These are phyloP conservation scores for Dasypolia templi DNA, from an alignment of 2,888 invertebrate species.

Conservation along the genomic window DNA sequence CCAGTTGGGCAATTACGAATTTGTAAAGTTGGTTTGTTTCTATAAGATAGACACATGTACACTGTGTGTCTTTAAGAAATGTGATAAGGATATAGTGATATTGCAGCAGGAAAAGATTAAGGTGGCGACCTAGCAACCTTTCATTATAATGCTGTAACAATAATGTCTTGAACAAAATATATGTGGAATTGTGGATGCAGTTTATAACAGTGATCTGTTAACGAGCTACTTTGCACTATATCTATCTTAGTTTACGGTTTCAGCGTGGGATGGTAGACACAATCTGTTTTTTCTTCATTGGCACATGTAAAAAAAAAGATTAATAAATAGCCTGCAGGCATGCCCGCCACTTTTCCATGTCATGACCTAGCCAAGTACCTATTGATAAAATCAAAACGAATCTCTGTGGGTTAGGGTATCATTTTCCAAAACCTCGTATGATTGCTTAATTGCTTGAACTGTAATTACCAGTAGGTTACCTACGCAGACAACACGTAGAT, in stretches of 20 bases:
- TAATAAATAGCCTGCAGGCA: constrained; percentile 13
- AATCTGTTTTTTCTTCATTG: constrained; percentile 47
- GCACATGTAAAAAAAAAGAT: constrained; percentile 20
- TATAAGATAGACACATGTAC: not conserved
- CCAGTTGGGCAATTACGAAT: constrained; percentile 1
- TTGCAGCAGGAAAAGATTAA: not conserved
- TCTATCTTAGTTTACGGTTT: constrained; percentile 12
- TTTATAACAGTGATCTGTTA: constrained; percentile 28
- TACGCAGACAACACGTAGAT: not conserved
- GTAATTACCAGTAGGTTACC: not conserved
- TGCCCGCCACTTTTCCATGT: not conserved
- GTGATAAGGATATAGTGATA: not conserved
- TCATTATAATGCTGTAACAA: constrained; percentile 6
- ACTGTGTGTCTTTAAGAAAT: not conserved
- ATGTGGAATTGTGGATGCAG: not conserved
- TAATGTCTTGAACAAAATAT: no score
- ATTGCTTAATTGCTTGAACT: not conserved
- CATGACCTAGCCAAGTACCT: constrained; percentile 17
- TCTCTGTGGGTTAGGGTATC: constrained; percentile 2
- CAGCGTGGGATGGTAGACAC: constrained; percentile 46
- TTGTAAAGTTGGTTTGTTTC: not conserved
- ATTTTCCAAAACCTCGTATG: constrained; percentile 19
- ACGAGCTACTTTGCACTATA: constrained; percentile 7
- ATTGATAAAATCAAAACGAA: constrained; percentile 3
- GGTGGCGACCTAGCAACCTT: not conserved